Conservation (phyloP, 2,888 invertebrate genomes). For the Metopia argyrocephala region DNA sequence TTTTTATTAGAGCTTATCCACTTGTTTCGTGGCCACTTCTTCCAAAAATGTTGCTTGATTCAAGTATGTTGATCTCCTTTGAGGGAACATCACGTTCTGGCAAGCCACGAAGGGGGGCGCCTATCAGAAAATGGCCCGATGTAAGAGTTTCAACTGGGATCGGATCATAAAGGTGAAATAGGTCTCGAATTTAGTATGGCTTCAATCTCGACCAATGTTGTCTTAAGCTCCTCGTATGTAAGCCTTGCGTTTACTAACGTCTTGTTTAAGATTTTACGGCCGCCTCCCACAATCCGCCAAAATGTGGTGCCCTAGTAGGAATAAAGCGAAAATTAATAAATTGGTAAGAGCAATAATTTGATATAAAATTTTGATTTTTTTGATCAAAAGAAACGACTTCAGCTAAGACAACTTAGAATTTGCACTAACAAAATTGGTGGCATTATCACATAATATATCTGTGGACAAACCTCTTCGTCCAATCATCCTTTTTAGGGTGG, state of each 20-base stretch:
- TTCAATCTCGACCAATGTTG: neutral
- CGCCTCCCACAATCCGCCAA: conserved; percentile 18
- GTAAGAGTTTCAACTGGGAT: neutral
- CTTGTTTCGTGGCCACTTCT: too few species aligned
- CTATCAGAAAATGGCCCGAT: too few species aligned
- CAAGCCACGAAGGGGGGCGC: too few species aligned
- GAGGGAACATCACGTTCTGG: too few species aligned
- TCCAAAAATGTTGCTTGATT: too few species aligned
- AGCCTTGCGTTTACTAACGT: conserved; percentile 16
- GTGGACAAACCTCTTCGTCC: conserved; percentile 30
- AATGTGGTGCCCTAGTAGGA: conserved; percentile 42
- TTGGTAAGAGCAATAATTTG: conserved; percentile 38
- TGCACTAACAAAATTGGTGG: conserved; percentile 50
- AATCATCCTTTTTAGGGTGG: conserved; percentile 34
- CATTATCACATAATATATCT: conserved; percentile 45
- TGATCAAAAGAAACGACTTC: conserved; percentile 2
- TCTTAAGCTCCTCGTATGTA: conserved; percentile 9
- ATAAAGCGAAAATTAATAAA: conserved; percentile 30
- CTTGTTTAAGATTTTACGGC: neutral
- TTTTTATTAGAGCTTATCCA: neutral
- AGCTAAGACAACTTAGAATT: conserved; percentile 26
- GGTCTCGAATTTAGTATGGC: neutral
- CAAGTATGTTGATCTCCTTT: too few species aligned
- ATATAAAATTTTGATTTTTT: neutral
- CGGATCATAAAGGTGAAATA: neutral